Percentiles rank a stretch among this genome's conserved stretches.
These are phyloP conservation scores for Perithous albicinctus DNA, from an alignment of 2,888 invertebrate species.

Conservation along the genomic window DNA sequence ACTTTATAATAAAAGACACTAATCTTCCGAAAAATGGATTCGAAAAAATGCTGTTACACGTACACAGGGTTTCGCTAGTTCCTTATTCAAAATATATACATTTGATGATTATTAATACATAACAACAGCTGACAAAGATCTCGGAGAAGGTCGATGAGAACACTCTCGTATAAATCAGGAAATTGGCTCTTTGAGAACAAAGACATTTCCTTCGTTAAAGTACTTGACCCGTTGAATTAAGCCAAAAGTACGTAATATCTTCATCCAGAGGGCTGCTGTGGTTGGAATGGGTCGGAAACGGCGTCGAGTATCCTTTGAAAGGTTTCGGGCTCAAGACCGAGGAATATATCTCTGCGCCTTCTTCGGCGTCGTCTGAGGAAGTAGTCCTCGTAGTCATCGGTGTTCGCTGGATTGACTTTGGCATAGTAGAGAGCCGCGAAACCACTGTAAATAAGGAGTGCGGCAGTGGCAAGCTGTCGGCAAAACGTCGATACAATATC, in stretches of 20 bases:
- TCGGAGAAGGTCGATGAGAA: background rate
- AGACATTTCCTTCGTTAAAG: background rate
- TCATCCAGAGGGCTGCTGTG: background rate
- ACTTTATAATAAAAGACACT: too few species aligned
- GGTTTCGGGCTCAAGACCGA: conserved; percentile 87
- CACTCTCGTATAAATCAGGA: background rate
- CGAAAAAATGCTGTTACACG: background rate
- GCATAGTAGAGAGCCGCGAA: conserved; percentile 95
- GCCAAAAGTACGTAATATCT: too few species aligned
- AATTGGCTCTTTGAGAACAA: background rate
- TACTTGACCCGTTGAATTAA: background rate
- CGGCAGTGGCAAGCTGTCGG: conserved; percentile 92
- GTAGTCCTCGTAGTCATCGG: conserved; percentile 91
- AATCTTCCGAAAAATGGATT: background rate
- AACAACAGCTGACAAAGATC: conserved; percentile 1
- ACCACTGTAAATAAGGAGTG: conserved; percentile 92
- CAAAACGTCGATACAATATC: conserved; percentile 4
- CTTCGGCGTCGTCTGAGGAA: conserved; percentile 87
- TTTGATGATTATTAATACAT: conserved; percentile 16
- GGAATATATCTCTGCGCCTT: conserved; percentile 74
- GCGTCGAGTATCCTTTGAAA: conserved; percentile 90
- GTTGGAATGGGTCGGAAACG: conserved; percentile 74
- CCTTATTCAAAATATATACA: conserved; percentile 38
- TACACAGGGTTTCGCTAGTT: background rate
- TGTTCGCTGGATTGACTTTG: conserved; percentile 93